Evolutionary conservation across 2,113 vertebrate species (phyloP), one percentile per base, ranked within the genome.

Genomic region (Scopus umbretta): DNA sequence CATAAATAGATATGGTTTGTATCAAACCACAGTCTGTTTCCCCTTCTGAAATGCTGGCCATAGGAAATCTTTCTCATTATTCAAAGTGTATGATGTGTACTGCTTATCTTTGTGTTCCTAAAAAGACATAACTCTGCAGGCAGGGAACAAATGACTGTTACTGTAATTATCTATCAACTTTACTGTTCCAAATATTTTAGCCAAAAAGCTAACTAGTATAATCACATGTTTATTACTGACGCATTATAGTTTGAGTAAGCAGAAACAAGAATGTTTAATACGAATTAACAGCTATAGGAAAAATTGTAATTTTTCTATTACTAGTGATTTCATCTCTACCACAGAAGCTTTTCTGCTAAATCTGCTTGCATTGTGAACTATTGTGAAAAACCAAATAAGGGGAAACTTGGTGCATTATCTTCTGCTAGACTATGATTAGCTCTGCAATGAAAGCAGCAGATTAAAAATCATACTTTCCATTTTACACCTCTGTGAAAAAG

Each of bases 1-100:
- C 86, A 84, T 96, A 94, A 96, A 94, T 78, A 96, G 97, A 92
- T 94, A 83, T 36, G 65, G 94, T 95, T 97, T 91, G 93, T 94
- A 92, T 88, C 96, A 96, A 96, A 75, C 90, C 42, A 74, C 78
- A 92, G 94, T 61, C 90, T 92, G 75, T 93, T 86, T 93, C 84
- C 72, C 76, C 76, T 85, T 94, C 84, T 91, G 74, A 91, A 93
- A 94, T 7, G 45, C 94, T 92, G 93, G 96, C 93, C 82, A 86
- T 81, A 92, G 88, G 95, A 97, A 92, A 90, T 92, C 79, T 94
- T 96, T 73, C 90, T 93, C 78, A 25, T 96, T 96, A 96, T 95
- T 96, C 85, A 45, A 86, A 93, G 74, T 66, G 38, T 80, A 49
- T 88, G 88, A 80, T 83, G 88, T 92, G 85, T 52, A 16, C 25